Evolutionary conservation across 2,113 vertebrate species (phyloP).

Genomic region (Ophiodon elongatus): DNA sequence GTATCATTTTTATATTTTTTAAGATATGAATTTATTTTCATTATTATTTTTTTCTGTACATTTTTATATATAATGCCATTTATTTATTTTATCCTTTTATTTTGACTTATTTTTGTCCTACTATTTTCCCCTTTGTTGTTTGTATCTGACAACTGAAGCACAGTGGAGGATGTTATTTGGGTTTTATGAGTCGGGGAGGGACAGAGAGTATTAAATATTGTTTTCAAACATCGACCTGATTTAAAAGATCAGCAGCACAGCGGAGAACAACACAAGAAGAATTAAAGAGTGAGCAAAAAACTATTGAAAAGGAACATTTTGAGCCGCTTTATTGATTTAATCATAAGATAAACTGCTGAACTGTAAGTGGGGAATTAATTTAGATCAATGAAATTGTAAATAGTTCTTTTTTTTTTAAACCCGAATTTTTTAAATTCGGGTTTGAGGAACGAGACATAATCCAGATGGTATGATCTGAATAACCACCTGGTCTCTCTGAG

Average conservation of each 20-base stretch:
- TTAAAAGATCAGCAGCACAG: neutral
- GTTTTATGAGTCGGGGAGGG: neutral
- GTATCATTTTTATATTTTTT: neutral
- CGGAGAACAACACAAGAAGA: neutral
- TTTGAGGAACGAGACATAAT: neutral
- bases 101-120: too few species aligned
- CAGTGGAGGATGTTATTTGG: neutral
- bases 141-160: too few species aligned
- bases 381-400: too few species aligned
- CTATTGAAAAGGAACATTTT: neutral
- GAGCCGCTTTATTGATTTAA: neutral
- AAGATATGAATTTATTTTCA: too few species aligned
- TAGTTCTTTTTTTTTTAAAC: too few species aligned
- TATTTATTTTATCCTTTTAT: neutral
- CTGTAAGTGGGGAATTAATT: neutral
- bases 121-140: too few species aligned
- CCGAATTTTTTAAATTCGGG: too few species aligned
- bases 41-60: too few species aligned
- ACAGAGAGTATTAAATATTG: neutral
- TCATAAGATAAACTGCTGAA: neutral
- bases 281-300: neutral
- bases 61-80: neutral
- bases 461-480: neutral
- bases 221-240: neutral
- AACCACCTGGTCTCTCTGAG: neutral